Base-by-base conservation (phyloP, 37 sponge, comb jelly and placozoan genomes). In the Beroe forskalii region DNA sequence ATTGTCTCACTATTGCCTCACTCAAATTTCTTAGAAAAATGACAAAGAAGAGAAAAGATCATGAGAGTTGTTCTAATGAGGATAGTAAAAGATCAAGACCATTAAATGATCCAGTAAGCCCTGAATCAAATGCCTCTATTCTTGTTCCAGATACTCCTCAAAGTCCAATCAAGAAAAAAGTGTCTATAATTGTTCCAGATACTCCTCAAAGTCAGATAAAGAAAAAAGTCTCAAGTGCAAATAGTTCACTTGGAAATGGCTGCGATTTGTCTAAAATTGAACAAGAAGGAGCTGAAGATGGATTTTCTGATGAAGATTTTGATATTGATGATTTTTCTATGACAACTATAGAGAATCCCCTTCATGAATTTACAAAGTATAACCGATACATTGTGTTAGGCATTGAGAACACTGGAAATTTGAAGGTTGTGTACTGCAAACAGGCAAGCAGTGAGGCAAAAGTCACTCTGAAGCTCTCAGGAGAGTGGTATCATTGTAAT, bases 401-500 rank as follows among this genome's bases (percentile, higher is more conserved):
- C 60, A 55, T 55, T 9, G 17, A 20, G 66, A 63, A 28, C 28
- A 63, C 4, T 24, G n/a, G 2, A 30, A 63, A 8, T 63, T 63
- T 19, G 1, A 69, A 69, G 17, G 32, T 33, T 31, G 38, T 69
- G 0, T 14, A 36, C 19, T 69, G 72, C 19, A 1, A 69, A 35
- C 1, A 33, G 1, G 32, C 38, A 3, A 32, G 19, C 38, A 36
- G 19, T 0, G 20, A 2, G 32, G 72, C 9, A 2, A 14, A 1
- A 36, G 19, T 35, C 4, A 69, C 36, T 36, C 1, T 69, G 38
- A 69, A 9, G 32, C 1, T 40, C 1, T 80, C 86, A 24, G 86
- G 86, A 44, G 86, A 80, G 55, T 80, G 86, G 86, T 80, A 44
- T 23, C 42, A 44, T 23, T 28, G 86, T 80, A 38, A 44, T 14